These are phyloP conservation scores for Empis livida DNA, from an alignment of 2,888 invertebrate species.

Conservation along the genomic window DNA sequence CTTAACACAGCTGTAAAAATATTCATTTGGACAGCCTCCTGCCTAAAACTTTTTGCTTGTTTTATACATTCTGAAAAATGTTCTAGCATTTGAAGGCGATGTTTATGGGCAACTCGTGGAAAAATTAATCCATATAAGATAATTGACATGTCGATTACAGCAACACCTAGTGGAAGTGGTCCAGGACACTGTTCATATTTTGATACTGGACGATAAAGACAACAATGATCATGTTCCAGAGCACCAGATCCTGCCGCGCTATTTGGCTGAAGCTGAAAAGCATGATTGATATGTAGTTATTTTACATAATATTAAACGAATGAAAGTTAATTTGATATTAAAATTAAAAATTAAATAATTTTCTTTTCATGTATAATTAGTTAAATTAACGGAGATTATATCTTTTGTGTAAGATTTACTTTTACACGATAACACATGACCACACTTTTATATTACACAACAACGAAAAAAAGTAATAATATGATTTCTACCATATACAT, in stretches of 20 bases:
- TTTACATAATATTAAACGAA: background rate
- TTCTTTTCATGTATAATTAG: too few relatives aligned
- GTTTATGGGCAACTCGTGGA: conserved; percentile 87
- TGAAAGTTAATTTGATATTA: too few relatives aligned
- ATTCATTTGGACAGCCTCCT: conserved; percentile 93
- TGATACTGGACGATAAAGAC: conserved; percentile 62
- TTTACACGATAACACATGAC: too few relatives aligned
- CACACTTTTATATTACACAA: too few relatives aligned
- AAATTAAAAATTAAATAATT: too few relatives aligned
- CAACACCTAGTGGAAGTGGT: conserved; percentile 84
- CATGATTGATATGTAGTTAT: background rate
- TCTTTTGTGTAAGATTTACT: too few relatives aligned
- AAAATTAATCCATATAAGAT: conserved; percentile 88
- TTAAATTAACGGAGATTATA: too few relatives aligned
- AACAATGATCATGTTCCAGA: conserved; percentile 91
- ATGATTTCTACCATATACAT: background rate
- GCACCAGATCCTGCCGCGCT: conserved; percentile 94
- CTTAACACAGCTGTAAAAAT: conserved; percentile 86
- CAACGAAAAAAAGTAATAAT: background rate
- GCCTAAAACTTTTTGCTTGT: conserved; percentile 82
- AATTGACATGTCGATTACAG: conserved; percentile 92
- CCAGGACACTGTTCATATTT: conserved; percentile 45
- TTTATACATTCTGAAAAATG: conserved; percentile 93
- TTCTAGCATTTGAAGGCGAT: conserved; percentile 92
- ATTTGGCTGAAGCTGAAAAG: conserved; percentile 71